These are phyloP conservation scores for Stenotaenia linearis DNA, from an alignment of 2,888 invertebrate species.

Conservation along the genomic window DNA sequence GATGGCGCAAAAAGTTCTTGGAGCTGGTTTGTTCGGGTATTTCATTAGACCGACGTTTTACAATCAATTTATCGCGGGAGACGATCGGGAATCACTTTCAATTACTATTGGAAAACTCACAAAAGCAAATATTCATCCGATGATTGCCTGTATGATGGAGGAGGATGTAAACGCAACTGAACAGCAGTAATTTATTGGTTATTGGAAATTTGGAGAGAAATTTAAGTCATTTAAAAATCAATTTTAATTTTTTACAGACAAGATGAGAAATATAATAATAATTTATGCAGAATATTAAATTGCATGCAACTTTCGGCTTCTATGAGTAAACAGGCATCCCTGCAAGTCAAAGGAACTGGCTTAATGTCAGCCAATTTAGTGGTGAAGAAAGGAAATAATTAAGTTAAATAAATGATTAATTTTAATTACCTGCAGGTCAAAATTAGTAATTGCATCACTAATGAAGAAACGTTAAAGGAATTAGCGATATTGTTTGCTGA, in stretches of 20 bases:
- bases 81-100: constrained; percentile 42
- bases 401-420: neutral
- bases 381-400: constrained; percentile 41
- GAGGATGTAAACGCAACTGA: constrained; percentile 43
- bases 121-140: constrained; percentile 43
- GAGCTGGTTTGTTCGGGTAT: constrained; percentile 40
- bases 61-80: constrained; percentile 52
- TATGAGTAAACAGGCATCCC: constrained; percentile 39
- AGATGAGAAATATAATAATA: constrained; percentile 19
- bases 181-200: constrained; percentile 29
- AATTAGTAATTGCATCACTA: neutral
- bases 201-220: neutral
- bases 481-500: neutral
- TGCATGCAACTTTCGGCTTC: neutral
- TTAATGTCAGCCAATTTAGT: constrained; percentile 46
- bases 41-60: constrained; percentile 48
- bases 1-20: constrained; percentile 41
- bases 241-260: constrained; percentile 38
- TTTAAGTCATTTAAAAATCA: neutral
- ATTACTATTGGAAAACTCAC: constrained; percentile 41
- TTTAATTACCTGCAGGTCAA: neutral
- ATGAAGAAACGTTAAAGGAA: neutral
- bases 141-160: constrained; percentile 49
- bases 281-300: neutral
- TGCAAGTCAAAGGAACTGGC: constrained; percentile 47